Evolutionary conservation across 2,113 vertebrate species (phyloP).

Genomic region (Festucalex cinctus): DNA sequence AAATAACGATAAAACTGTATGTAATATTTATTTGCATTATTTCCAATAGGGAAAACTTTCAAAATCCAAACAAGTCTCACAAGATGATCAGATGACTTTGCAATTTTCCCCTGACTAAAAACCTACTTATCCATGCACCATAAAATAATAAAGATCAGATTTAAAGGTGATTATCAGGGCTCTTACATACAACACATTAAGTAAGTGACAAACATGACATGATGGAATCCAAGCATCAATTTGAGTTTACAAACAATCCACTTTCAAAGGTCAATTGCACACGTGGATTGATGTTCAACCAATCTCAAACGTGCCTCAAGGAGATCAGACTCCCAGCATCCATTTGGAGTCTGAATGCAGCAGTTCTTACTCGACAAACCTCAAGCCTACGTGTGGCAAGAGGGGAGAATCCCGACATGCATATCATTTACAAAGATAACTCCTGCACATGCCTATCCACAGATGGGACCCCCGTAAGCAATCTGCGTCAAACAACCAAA

Average conservation of each 20-base stretch:
- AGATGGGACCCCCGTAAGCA: slow-evolving; percentile 40
- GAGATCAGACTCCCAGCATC: not conserved
- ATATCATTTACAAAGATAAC: slow-evolving; percentile 66
- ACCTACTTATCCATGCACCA: no score
- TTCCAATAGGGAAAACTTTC: no score
- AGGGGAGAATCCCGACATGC: slow-evolving; percentile 39
- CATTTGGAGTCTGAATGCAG: not conserved
- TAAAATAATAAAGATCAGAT: no score
- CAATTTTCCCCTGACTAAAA: no score
- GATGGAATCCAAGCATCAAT: no score
- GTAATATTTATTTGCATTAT: not conserved
- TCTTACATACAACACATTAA: no score
- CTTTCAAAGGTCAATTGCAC: not conserved
- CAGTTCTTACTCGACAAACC: slow-evolving; percentile 18
- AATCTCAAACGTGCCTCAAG: not conserved
- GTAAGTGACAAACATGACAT: no score
- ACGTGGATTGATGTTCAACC: not conserved
- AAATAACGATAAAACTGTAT: not conserved
- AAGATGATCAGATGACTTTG: no score
- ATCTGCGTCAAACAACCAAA: slow-evolving; percentile 69
- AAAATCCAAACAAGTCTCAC: no score
- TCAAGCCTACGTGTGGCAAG: slow-evolving; percentile 11
- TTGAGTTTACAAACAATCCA: not conserved
- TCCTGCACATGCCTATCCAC: slow-evolving; percentile 40
- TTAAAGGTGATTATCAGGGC: no score